Evolutionary conservation across 2,113 vertebrate genomes (phyloP).

Genomic region (Gymnogyps californianus): DNA sequence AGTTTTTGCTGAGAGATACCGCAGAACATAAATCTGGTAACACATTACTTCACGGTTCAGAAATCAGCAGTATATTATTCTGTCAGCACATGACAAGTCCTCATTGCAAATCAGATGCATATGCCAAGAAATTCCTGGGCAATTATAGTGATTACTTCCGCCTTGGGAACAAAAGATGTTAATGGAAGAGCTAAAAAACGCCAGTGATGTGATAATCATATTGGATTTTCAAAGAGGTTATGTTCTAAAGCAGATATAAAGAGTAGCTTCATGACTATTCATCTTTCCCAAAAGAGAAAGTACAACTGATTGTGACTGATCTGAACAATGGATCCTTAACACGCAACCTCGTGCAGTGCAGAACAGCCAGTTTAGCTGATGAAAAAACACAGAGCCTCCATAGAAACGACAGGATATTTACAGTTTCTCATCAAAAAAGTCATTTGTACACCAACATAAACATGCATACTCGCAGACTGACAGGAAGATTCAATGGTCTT

Average conservation of each 20-base stretch:
- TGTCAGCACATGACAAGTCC: constrained; percentile 52
- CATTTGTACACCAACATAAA: constrained; percentile 26
- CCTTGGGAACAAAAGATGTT: constrained; percentile 51
- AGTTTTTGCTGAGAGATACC: background rate
- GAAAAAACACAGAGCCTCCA: background rate
- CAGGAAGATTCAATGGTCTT: background rate
- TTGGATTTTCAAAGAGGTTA: constrained; percentile 1
- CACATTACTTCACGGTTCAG: constrained; percentile 33
- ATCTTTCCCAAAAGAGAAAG: background rate
- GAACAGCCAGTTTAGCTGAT: background rate
- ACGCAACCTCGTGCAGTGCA: background rate
- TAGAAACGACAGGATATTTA: background rate
- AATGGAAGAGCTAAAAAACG: constrained; percentile 15
- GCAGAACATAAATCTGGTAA: constrained; percentile 11
- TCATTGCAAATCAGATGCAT: constrained; percentile 40
- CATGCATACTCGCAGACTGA: background rate
- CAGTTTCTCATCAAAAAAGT: background rate
- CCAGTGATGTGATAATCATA: background rate
- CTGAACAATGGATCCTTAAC: background rate
- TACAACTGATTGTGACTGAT: background rate
- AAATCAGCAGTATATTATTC: constrained; percentile 45
- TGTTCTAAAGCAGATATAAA: background rate
- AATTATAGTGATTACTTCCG: constrained; percentile 51
- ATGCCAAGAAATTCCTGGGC: constrained; percentile 66
- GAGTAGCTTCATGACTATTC: background rate